These are phyloP conservation scores for Myoxocephalus aenaeus DNA, from an alignment of 2,797 vertebrate species.

Conservation along the genomic window DNA sequence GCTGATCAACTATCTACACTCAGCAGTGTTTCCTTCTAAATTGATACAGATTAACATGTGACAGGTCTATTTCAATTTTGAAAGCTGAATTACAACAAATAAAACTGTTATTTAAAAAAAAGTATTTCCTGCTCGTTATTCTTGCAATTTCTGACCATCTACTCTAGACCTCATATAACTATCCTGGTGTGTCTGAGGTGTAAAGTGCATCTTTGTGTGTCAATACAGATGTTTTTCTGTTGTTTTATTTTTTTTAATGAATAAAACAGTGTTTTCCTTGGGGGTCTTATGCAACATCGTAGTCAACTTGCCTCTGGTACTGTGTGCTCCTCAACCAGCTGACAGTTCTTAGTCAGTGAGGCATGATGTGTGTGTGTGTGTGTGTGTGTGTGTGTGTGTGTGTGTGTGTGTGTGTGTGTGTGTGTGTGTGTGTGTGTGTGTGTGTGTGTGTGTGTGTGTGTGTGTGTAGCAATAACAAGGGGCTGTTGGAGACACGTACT, in stretches of 20 bases:
- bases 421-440: conserved; percentile 23
- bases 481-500: neutral
- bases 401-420: neutral
- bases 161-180: neutral
- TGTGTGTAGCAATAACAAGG: conserved; percentile 6
- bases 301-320: conserved; percentile 39
- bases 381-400: conserved; percentile 17
- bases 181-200: neutral
- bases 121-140: neutral
- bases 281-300: conserved; percentile 57
- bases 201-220: conserved; percentile 1
- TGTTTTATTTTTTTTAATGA: neutral
- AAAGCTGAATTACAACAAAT: neutral
- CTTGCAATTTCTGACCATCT: neutral
- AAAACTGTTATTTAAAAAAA: neutral
- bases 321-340: conserved; percentile 41
- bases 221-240: conserved; percentile 1
- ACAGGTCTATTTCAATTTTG: neutral
- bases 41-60: neutral
- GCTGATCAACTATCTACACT: neutral
- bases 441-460: neutral
- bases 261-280: conserved; percentile 38
- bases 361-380: conserved; percentile 1
- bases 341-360: conserved; percentile 37
- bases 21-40: neutral